phyloP scores from a whole-genome alignment of 37 sponge, comb jelly and placozoan genomes.

The Dysidea cf. avara region DNA sequence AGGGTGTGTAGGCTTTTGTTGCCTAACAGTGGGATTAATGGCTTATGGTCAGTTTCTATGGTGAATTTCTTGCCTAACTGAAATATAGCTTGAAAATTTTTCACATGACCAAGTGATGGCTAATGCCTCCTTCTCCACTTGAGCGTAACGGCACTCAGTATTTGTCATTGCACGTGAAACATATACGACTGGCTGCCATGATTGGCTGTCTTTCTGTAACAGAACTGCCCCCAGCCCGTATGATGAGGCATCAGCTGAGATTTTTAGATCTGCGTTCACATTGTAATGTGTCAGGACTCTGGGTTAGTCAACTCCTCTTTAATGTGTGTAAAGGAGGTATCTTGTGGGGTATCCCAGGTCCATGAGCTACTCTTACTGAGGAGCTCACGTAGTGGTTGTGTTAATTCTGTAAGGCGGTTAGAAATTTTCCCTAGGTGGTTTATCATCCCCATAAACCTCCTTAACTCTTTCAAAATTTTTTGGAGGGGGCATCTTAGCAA shows the following conservation, averaged over 20 bases:
- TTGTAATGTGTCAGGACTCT: background rate
- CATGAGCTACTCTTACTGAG: constrained; percentile 1
- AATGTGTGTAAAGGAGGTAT: background rate
- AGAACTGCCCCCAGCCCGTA: constrained; percentile 17
- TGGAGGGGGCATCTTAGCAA: too few relatives aligned
- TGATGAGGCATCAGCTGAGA: constrained; percentile 21
- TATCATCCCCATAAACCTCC: too few relatives aligned
- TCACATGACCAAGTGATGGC: constrained; percentile 23
- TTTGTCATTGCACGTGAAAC: constrained; percentile 22
- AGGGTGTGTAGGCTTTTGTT: too few relatives aligned
- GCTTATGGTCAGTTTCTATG: too few relatives aligned
- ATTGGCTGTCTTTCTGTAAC: background rate
- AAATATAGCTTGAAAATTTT: too few relatives aligned
- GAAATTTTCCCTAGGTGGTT: too few relatives aligned
- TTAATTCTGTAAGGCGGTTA: too few relatives aligned
- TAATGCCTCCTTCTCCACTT: constrained; percentile 2
- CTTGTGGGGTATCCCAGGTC: constrained; percentile 3
- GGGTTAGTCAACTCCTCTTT: constrained; percentile 14
- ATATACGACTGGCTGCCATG: constrained; percentile 19
- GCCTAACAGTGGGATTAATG: too few relatives aligned
- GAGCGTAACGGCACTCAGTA: constrained; percentile 10
- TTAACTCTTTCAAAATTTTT: too few relatives aligned
- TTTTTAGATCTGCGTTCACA: background rate
- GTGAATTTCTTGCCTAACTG: too few relatives aligned
- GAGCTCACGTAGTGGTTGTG: constrained; percentile 5